Evolutionary conservation across 2,113 vertebrate genomes (phyloP), one percentile per base, ranked within the genome.

Genomic region (Monopterus albus): DNA sequence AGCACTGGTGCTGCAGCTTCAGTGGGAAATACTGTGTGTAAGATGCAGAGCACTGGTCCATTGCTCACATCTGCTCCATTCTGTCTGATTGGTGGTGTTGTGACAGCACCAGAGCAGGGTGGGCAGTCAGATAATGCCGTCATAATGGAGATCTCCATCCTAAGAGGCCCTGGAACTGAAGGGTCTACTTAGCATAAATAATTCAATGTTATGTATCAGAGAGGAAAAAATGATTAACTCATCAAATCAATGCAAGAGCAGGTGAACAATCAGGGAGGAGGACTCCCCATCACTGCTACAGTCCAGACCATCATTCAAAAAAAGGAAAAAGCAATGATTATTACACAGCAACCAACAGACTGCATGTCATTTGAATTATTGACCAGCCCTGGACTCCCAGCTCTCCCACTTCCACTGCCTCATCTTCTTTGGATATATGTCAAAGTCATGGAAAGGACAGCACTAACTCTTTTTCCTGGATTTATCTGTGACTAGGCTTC

Each of bases 161-260:
- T 88, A 73, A 85, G 71, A 88, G 84, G 74, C 66, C 56, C 69
- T 72, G 83, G 64, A 87, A 86, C 57, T 84, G 72, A 82, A 86
- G 82, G 74, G 68, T 33, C 79, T 87, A 88, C 82, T 91, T 91
- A 86, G 80, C 89, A 91, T 93, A 86, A 92, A 93, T 93, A 89
- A 92, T 93, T 91, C 83, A 93, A 77, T 57, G 78, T 85, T 90
- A 82, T 91, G 90, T 87, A 91, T 92, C 81, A 83, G 83, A 88
- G 79, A 78, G 81, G 68, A 76, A 85, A 89, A n/a, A 87, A 82
- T 28, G 79, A 87, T 88, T 78, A 88, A 64, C 83, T 88, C 83
- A 74, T 76, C 76, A 79, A 72, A 90, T 87, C 84, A 79, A 90
- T 89, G 78, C 46, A 7, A 21, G 65, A 75, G 75, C 68, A 76